phyloP scores from a whole-genome alignment of 2,113 vertebrate species.

The Manacus vitellinus region DNA sequence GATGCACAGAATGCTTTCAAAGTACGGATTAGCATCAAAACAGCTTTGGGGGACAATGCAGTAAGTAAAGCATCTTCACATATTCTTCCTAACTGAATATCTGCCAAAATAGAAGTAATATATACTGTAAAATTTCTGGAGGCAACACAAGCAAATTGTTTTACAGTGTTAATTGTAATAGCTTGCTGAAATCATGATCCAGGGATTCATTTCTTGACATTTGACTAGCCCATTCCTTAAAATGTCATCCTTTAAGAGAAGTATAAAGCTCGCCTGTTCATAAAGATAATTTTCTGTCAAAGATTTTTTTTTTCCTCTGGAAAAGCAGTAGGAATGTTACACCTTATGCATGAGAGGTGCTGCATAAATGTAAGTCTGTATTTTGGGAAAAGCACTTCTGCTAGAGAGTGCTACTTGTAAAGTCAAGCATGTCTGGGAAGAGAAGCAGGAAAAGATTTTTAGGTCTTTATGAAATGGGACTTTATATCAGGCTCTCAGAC shows the following conservation, averaged over 20 bases:
- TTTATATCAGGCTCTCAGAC: not conserved
- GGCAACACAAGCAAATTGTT: not conserved
- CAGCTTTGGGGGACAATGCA: constrained; percentile 85
- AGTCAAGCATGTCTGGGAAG: not conserved
- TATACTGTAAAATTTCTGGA: not conserved
- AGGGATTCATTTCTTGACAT: not conserved
- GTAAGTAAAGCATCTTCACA: constrained; percentile 76
- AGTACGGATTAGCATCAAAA: constrained; percentile 91
- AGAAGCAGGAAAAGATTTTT: not conserved
- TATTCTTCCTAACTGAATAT: not conserved
- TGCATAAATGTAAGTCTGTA: not conserved
- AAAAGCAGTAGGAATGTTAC: not conserved
- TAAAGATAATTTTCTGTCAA: not conserved
- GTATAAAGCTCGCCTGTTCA: not conserved
- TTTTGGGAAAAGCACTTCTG: constrained; percentile 2
- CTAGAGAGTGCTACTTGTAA: not conserved
- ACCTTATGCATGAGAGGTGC: not conserved
- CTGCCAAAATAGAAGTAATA: not conserved
- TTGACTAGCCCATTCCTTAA: not conserved
- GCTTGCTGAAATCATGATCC: not conserved
- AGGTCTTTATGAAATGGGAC: not conserved
- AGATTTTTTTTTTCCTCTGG: not conserved
- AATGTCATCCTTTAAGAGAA: not conserved
- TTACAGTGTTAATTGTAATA: not conserved
- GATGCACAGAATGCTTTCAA: constrained; percentile 82